Evolutionary conservation across 2,113 vertebrate genomes (phyloP), one percentile per base, ranked within the genome.

Genomic region (Spermophilus dauricus): DNA sequence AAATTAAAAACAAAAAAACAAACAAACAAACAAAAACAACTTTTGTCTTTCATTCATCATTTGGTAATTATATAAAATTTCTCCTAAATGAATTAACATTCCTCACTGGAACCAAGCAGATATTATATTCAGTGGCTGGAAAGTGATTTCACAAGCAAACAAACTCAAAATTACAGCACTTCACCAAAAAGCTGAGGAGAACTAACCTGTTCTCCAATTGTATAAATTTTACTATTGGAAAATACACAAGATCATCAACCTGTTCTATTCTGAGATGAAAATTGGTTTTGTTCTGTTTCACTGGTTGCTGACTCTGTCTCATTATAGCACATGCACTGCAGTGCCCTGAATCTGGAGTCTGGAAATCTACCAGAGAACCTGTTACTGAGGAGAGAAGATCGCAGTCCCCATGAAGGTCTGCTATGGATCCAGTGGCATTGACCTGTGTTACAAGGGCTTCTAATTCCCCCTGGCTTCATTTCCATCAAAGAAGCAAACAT

Each of bases 91-190:
- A 92, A 87, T 92, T 89, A 58, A 91, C 39, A 94, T 87, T 53
- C 61, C 80, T 86, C 48, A 89, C 53, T 48, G 30, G n/a, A 75
- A 48, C 34, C 61, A 32, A 65, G 8, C 24, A 95, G 39, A 58
- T 48, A 17, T 51, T 86, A 73, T 37, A 69, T 56, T 94, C 26
- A 51, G 51, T 32, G 34, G 6, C 86, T 96, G 24, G 28, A 72
- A 89, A 96, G 58, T 37, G 45, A 77, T 42, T 94, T 67, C 24
- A 96, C 82, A 92, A 65, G 16, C n/a, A 88, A 90, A 85, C 37
- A 56, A 94, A 86, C 53, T 14, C 53, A 73, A 93, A 81, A 53
- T 84, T 85, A 69, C 51, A 51, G 39, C 65, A 51, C n/a, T 89
- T 81, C 48, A 73, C 51, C 84, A 5, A 84, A 45, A 95, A 91